Evolutionary conservation across 2,888 invertebrate species (phyloP), one percentile per base, ranked within the genome.

Genomic region (Diaperis boleti): DNA sequence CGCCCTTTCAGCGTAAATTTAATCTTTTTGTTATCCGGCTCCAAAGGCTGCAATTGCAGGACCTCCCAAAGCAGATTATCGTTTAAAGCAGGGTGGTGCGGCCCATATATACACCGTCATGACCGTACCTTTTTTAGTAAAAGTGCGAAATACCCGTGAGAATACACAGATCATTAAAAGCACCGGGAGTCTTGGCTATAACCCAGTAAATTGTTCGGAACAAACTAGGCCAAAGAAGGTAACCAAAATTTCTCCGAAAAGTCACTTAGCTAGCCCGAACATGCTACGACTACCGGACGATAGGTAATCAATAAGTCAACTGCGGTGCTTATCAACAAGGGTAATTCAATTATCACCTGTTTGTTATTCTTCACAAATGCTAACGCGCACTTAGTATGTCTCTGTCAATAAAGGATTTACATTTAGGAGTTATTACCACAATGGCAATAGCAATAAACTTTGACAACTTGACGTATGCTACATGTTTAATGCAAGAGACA

Each of bases 301-400:
- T 60, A 50, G 52, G 41, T 60, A 60, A 60, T 60, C 60, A 44
- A 60, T 60, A 60, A 60, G 60, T 52, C 60, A 60, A 60, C 50
- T 18, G 35, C 60, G 49, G 41, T 60, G 35, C 52, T 54, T 56
- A 61, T 55, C 41, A 45, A 45, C 33, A 37, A 13, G 42, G 26
- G 17, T 56, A 57, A 62, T 57, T 62, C 57, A 62, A 52, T 62
- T 62, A 62, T 57, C 44, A 57, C 50, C 52, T 42, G 10, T 57
- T 62, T 57, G 52, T 57, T 57, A 62, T 62, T 57, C 50, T 26
- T 50, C 62, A 52, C 57, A 50, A 33, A 52, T 57, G 37, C 41
- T 57, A 62, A 62, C 44, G 39, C 15, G 49, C 56, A 55, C 42
- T 62, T 62, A 62, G 57, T 52, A 57, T 57, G 52, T 52, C 35